Evolutionary conservation across 2,888 invertebrate species (phyloP).

Genomic region (Archaeoteleia sp.): DNA sequence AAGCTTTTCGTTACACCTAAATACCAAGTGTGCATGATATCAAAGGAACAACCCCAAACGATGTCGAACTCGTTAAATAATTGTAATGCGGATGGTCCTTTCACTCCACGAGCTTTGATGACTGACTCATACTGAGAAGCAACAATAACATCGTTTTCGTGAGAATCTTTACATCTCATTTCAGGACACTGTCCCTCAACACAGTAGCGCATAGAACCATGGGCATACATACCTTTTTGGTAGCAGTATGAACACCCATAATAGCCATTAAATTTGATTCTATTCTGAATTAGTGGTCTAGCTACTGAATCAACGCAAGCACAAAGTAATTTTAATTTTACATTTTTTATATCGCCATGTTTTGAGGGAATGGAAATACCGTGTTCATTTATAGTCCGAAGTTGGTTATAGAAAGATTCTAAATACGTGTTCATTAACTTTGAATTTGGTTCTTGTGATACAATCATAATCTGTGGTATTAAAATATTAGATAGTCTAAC

Average conservation of each 20-base stretch:
- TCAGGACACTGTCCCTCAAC: constrained; percentile 3
- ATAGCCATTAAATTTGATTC: constrained; percentile 18
- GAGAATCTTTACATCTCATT: constrained; percentile 10
- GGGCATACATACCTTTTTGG: constrained; percentile 14
- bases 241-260: constrained; percentile 28
- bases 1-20: constrained; percentile 13
- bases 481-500: constrained; percentile 13
- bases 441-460: constrained; percentile 17
- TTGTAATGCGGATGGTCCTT: constrained; percentile 18
- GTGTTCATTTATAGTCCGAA: constrained; percentile 9
- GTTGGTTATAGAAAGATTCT: constrained; percentile 1
- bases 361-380: neutral
- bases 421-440: constrained; percentile 19
- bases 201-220: constrained; percentile 18
- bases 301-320: constrained; percentile 21
- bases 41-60: constrained; percentile 27
- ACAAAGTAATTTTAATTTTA: constrained; percentile 5
- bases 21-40: constrained; percentile 34
- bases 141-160: constrained; percentile 11
- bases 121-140: constrained; percentile 6
- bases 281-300: constrained; percentile 20
- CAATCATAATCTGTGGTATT: constrained; percentile 17
- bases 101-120: constrained; percentile 21
- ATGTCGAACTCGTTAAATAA: too few relatives aligned
- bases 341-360: constrained; percentile 3